Evolutionary conservation across 2,113 vertebrate genomes (phyloP).

Genomic region (Ptychochromis oligacanthus): DNA sequence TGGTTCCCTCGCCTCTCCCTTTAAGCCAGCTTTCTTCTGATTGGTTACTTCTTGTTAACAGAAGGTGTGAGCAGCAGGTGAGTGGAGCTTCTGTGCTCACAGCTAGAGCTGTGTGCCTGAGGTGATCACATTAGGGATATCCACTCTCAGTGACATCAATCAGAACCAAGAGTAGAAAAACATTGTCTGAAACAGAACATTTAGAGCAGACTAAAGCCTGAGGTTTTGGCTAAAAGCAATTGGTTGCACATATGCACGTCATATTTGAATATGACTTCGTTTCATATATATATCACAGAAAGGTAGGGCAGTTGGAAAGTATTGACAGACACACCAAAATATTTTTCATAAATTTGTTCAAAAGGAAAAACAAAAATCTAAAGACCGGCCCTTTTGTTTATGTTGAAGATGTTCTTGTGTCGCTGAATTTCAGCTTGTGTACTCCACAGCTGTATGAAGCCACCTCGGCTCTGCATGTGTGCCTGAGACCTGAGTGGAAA

Average conservation of each 20-base stretch:
- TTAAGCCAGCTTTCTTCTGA: neutral
- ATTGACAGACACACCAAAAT: too few species aligned
- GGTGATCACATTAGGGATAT: neutral
- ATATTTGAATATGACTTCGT: too few species aligned
- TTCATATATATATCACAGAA: too few species aligned
- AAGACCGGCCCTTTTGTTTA: too few species aligned
- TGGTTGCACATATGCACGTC: accelerated
- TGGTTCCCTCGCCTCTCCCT: neutral
- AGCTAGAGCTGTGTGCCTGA: neutral
- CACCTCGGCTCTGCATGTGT: neutral
- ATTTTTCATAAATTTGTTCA: too few species aligned
- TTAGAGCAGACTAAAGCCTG: neutral
- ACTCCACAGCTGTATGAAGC: too few species aligned
- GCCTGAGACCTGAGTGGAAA: neutral
- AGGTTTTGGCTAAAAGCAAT: neutral
- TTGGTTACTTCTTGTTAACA: neutral
- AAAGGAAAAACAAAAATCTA: too few species aligned
- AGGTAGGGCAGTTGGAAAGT: too few species aligned
- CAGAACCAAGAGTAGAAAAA: neutral
- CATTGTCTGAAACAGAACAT: neutral
- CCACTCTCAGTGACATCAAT: neutral
- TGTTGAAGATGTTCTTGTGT: too few species aligned
- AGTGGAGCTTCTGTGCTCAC: neutral
- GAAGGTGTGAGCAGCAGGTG: neutral
- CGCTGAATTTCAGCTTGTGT: too few species aligned